Percentiles rank a stretch among this genome's conserved stretches.
These are phyloP conservation scores for Caenorhabditis macrosperma DNA, from an alignment of 2,888 invertebrate genomes.

Conservation along the genomic window DNA sequence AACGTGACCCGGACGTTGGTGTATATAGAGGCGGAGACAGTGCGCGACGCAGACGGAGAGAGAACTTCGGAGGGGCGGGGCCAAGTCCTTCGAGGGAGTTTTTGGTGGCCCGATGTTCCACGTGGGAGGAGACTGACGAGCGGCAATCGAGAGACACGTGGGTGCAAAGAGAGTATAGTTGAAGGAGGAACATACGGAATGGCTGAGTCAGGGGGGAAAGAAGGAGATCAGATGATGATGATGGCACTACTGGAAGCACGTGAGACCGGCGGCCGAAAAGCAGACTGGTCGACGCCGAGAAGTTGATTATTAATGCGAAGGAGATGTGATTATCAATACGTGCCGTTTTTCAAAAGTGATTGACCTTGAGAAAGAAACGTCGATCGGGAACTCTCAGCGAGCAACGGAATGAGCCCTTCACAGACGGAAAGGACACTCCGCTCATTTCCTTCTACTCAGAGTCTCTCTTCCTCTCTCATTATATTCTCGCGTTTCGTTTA, in stretches of 20 bases:
- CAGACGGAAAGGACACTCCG: too few relatives aligned
- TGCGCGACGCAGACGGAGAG: constrained; percentile 15
- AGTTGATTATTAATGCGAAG: not conserved
- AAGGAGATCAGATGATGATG: constrained; percentile 35
- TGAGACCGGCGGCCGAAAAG: constrained; percentile 4
- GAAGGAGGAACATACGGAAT: not conserved
- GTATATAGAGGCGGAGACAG: constrained; percentile 38
- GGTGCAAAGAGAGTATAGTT: constrained; percentile 33
- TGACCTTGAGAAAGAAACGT: not conserved
- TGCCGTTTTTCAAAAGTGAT: not conserved
- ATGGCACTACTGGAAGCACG: constrained; percentile 41
- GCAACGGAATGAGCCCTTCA: too few relatives aligned
- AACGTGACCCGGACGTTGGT: constrained; percentile 32
- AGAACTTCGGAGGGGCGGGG: constrained; percentile 31
- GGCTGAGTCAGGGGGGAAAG: constrained; percentile 10
- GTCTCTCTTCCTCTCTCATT: not conserved
- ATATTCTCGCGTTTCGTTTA: constrained; percentile 2
- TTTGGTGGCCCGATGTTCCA: constrained; percentile 35
- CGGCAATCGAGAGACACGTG: constrained; percentile 39
- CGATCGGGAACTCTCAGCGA: too few relatives aligned
- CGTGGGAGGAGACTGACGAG: constrained; percentile 47
- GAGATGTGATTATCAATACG: constrained; percentile 4
- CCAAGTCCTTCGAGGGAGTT: not conserved
- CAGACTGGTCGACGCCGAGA: constrained; percentile 20
- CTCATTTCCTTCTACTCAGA: too few relatives aligned